These are phyloP conservation scores for Ferdinandea cuprea DNA, from an alignment of 2,888 invertebrate species.

Conservation along the genomic window DNA sequence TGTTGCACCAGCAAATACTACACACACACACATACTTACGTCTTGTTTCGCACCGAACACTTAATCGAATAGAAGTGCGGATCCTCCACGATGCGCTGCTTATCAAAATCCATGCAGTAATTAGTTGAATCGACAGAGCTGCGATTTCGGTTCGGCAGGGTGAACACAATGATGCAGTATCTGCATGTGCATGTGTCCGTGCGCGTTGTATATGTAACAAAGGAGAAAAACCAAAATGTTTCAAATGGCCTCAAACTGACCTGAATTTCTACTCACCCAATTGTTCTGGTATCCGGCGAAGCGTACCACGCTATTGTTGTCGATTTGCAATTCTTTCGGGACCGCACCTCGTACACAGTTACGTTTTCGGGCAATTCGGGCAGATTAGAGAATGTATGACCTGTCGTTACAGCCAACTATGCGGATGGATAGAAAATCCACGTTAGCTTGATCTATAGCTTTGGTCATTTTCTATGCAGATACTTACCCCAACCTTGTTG, in stretches of 20 bases:
- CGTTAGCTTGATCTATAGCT: conserved; percentile 17
- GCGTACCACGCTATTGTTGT: conserved; percentile 86
- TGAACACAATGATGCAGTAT: conserved; percentile 82
- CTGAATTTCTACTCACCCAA: conserved; percentile 78
- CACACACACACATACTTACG: no score
- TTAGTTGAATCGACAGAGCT: conserved; percentile 82
- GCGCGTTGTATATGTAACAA: conserved; percentile 1
- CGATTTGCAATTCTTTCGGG: conserved; percentile 83
- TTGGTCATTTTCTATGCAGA: conserved; percentile 3
- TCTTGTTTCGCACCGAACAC: conserved; percentile 79
- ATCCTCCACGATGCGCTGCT: conserved; percentile 79
- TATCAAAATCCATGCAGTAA: conserved; percentile 82
- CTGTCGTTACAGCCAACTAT: conserved; percentile 84
- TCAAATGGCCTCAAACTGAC: conserved; percentile 44
- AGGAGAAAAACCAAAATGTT: conserved; percentile 4
- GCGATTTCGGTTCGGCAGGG: conserved; percentile 81
- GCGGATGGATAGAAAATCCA: conserved; percentile 49
- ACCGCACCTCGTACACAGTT: conserved; percentile 84
- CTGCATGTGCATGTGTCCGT: conserved; percentile 75
- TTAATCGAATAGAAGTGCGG: conserved; percentile 81
- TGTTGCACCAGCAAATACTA: not conserved
- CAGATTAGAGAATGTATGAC: conserved; percentile 82
- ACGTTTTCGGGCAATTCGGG: conserved; percentile 85
- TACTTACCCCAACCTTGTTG: conserved; percentile 84
- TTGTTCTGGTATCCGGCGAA: conserved; percentile 83